These are phyloP conservation scores for Zootoca vivipara DNA, from an alignment of 2,113 vertebrate genomes.

Conservation along the genomic window DNA sequence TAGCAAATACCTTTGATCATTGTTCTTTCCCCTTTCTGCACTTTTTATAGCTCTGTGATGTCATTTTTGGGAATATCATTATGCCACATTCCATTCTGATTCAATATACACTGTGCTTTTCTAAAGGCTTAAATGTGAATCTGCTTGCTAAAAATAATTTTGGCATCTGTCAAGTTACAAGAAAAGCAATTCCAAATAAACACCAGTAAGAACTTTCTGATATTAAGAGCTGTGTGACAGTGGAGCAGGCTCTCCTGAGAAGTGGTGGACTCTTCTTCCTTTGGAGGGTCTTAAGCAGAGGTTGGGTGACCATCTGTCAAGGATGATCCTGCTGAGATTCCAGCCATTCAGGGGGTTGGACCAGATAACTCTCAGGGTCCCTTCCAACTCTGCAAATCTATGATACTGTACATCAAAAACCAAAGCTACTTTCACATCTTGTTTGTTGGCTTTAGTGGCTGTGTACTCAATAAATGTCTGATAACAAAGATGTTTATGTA, in stretches of 20 bases:
- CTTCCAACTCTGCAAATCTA: too few species aligned
- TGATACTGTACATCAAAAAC: not conserved
- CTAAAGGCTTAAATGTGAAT: constrained; percentile 13
- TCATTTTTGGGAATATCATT: not conserved
- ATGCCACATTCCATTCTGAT: not conserved
- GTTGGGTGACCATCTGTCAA: too few species aligned
- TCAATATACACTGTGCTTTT: not conserved
- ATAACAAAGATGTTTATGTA: not conserved
- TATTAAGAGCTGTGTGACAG: too few species aligned
- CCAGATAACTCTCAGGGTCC: too few species aligned
- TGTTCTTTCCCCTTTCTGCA: not conserved
- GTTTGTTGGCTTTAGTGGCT: constrained; percentile 23
- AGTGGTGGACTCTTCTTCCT: too few species aligned
- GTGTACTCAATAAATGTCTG: not conserved
- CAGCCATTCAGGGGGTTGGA: too few species aligned
- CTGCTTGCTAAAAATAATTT: constrained; percentile 1
- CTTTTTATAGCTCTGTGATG: too few species aligned
- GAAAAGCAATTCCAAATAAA: too few species aligned
- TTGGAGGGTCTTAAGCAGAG: too few species aligned
- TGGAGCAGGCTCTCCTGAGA: too few species aligned
- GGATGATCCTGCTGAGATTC: too few species aligned
- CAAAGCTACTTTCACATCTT: not conserved
- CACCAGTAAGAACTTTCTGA: too few species aligned
- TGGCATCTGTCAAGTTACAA: not conserved
- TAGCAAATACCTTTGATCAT: not conserved